These are phyloP conservation scores for Phalera bucephala DNA, from an alignment of 2,888 invertebrate genomes.

Conservation along the genomic window DNA sequence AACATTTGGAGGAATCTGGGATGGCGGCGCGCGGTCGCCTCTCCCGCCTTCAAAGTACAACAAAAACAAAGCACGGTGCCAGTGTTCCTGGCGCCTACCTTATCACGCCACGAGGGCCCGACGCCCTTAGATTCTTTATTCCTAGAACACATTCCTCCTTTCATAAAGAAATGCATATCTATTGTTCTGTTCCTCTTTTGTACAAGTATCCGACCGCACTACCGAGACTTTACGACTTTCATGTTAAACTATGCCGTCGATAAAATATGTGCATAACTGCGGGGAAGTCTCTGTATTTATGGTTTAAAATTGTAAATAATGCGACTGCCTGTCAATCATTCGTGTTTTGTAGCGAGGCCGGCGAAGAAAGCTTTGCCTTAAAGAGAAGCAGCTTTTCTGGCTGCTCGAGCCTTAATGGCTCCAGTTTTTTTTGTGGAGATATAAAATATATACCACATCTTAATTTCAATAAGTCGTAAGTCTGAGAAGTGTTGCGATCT, in stretches of 20 bases:
- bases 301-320: slow-evolving; percentile 52
- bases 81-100: slow-evolving; percentile 63
- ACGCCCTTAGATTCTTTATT: slow-evolving; percentile 53
- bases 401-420: slow-evolving; percentile 30
- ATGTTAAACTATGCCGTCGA: slow-evolving; percentile 27
- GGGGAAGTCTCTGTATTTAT: slow-evolving; percentile 50
- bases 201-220: background rate
- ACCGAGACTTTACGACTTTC: slow-evolving; percentile 19
- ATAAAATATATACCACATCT: slow-evolving; percentile 24
- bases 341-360: slow-evolving; percentile 58
- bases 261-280: slow-evolving; percentile 50
- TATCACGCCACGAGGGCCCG: slow-evolving; percentile 65
- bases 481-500: too few relatives aligned
- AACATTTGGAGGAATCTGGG: slow-evolving; percentile 49
- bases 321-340: slow-evolving; percentile 66
- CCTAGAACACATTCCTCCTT: slow-evolving; percentile 58
- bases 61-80: slow-evolving; percentile 37
- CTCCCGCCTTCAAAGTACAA: slow-evolving; percentile 17
- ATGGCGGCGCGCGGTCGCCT: slow-evolving; percentile 45
- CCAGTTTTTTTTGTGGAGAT: slow-evolving; percentile 37
- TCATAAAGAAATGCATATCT: slow-evolving; percentile 30
- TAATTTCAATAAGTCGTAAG: slow-evolving; percentile 21
- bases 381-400: slow-evolving; percentile 35
- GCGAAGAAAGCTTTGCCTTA: slow-evolving; percentile 62
- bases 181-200: background rate